Percentiles rank a stretch among this genome's conserved stretches.
phyloP scores from a whole-genome alignment of 2,113 vertebrate species.

The Ivindomyrus marchei region DNA sequence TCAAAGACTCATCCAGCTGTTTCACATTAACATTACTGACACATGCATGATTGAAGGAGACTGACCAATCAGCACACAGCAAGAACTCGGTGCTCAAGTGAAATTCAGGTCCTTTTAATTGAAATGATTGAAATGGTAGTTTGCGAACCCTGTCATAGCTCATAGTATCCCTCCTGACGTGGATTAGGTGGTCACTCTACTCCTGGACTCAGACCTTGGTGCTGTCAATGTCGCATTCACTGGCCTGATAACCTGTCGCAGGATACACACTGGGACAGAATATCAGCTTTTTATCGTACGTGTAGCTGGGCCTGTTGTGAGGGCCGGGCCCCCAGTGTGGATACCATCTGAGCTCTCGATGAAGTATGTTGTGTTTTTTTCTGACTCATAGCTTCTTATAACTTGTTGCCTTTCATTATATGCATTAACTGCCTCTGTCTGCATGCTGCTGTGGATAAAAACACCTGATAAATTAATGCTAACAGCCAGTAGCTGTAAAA shows the following conservation, averaged over 20 bases:
- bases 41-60: too few relatives aligned
- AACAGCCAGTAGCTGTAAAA: not conserved
- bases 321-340: not conserved
- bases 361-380: not conserved
- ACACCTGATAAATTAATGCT: not conserved
- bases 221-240: not conserved
- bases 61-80: too few relatives aligned
- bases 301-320: not conserved
- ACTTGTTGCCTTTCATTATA: not conserved
- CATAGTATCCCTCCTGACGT: too few relatives aligned
- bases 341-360: not conserved
- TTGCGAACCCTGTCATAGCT: too few relatives aligned
- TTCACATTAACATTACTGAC: too few relatives aligned
- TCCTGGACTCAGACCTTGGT: not conserved
- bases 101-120: too few relatives aligned
- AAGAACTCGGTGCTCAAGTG: too few relatives aligned
- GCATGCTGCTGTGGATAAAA: not conserved
- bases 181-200: not conserved
- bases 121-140: too few relatives aligned
- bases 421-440: not conserved
- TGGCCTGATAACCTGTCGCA: not conserved
- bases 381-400: not conserved
- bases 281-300: not conserved
- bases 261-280: not conserved
- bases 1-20: too few relatives aligned